These are phyloP conservation scores for Euwallacea similis DNA, from an alignment of 1,140 invertebrate genomes.

Conservation along the genomic window DNA sequence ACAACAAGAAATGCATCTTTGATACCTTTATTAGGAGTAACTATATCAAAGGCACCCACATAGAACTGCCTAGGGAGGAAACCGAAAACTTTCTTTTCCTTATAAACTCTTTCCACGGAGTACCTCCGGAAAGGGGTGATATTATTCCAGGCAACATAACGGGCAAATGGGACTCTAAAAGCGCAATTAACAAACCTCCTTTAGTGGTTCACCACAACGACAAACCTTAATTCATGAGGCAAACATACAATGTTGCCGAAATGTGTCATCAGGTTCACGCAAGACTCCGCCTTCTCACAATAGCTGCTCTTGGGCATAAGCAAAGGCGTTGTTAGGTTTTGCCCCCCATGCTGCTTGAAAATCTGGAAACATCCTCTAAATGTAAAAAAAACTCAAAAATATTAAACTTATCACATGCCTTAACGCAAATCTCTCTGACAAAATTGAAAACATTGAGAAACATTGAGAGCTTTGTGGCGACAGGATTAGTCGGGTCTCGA, in stretches of 20 bases:
- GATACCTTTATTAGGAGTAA: constrained; percentile 68
- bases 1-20: neutral
- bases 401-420: constrained; percentile 39
- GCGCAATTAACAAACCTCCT: neutral
- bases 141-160: constrained; percentile 80
- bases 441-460: constrained; percentile 45
- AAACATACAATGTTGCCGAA: constrained; percentile 78
- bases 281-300: constrained; percentile 63
- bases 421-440: constrained; percentile 45
- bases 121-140: constrained; percentile 81
- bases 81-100: constrained; percentile 79
- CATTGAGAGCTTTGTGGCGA: constrained; percentile 31
- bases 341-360: constrained; percentile 77
- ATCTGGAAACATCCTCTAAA: constrained; percentile 56
- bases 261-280: constrained; percentile 81
- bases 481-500: constrained; percentile 58
- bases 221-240: constrained; percentile 70
- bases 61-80: constrained; percentile 86
- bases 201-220: neutral
- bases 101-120: constrained; percentile 81
- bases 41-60: constrained; percentile 93
- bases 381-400: constrained; percentile 32
- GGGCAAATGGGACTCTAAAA: constrained; percentile 72
- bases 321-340: constrained; percentile 72
- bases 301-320: constrained; percentile 70